Conservation (phyloP, 1,140 invertebrate genomes). For the Drosophila baimaii region DNA sequence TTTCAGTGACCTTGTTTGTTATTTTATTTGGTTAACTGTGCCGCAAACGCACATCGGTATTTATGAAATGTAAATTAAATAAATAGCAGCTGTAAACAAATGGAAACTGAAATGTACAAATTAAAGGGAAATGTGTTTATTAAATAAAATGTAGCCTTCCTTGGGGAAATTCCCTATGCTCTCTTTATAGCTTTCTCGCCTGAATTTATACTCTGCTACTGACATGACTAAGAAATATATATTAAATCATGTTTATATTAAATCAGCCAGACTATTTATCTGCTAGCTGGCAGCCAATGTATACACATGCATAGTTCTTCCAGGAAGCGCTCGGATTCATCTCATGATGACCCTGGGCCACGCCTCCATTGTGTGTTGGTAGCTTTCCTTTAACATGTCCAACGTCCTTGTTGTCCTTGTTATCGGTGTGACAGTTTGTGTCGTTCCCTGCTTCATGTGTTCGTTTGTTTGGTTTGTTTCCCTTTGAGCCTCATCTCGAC, state of each 20-base stretch:
- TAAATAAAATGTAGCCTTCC: background rate
- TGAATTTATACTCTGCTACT: background rate
- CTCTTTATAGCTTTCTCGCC: background rate
- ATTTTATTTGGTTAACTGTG: background rate
- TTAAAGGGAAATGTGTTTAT: background rate
- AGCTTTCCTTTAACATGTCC: slow-evolving; percentile 52
- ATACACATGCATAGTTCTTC: background rate
- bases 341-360: slow-evolving; percentile 10
- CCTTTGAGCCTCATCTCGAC: slow-evolving; percentile 43
- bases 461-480: slow-evolving; percentile 47
- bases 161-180: background rate
- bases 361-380: slow-evolving; percentile 24
- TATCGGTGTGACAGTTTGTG: slow-evolving; percentile 41
- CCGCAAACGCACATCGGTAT: background rate
- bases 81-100: slow-evolving; percentile 6
- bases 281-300: slow-evolving; percentile 11
- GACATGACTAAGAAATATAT: slow-evolving; percentile 4
- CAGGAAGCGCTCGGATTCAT: slow-evolving; percentile 19
- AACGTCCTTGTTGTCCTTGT: slow-evolving; percentile 28
- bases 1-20: background rate
- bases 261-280: slow-evolving; percentile 3
- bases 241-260: slow-evolving; percentile 6
- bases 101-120: background rate
- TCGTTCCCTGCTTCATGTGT: slow-evolving; percentile 39
- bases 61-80: slow-evolving; percentile 1